Conservation (phyloP, 2,113 vertebrate species). For the Aegithalos caudatus region DNA sequence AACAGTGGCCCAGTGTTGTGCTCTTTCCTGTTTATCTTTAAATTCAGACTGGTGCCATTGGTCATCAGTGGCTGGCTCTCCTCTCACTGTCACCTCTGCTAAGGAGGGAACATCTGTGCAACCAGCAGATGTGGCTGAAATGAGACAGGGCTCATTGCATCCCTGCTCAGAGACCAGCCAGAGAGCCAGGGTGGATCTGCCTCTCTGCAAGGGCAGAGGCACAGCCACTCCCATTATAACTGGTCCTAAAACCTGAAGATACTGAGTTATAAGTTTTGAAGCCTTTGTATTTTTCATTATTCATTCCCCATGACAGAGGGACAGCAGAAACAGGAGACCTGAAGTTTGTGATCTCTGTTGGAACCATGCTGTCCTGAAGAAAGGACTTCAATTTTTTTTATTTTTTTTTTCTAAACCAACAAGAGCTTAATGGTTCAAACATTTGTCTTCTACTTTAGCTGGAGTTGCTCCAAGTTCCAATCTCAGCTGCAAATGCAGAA, state of each 20-base stretch:
- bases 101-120: neutral
- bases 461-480: neutral
- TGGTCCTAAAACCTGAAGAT: neutral
- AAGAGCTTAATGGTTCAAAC: neutral
- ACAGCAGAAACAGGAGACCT: neutral
- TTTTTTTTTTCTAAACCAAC: neutral
- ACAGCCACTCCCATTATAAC: neutral
- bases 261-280: neutral
- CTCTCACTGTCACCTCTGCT: neutral
- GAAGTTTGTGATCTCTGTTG: neutral
- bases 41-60: neutral
- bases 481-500: neutral
- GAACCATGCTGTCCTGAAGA: neutral
- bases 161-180: neutral
- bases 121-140: neutral
- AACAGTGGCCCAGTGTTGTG: slow-evolving; percentile 17
- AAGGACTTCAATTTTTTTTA: neutral
- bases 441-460: neutral
- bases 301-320: neutral
- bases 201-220: neutral
- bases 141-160: neutral
- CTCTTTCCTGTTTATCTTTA: slow-evolving; percentile 32
- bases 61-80: neutral
- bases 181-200: neutral
- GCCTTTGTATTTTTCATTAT: neutral